phyloP scores from a whole-genome alignment of 1,140 invertebrate species.

The Oppia nitens region DNA sequence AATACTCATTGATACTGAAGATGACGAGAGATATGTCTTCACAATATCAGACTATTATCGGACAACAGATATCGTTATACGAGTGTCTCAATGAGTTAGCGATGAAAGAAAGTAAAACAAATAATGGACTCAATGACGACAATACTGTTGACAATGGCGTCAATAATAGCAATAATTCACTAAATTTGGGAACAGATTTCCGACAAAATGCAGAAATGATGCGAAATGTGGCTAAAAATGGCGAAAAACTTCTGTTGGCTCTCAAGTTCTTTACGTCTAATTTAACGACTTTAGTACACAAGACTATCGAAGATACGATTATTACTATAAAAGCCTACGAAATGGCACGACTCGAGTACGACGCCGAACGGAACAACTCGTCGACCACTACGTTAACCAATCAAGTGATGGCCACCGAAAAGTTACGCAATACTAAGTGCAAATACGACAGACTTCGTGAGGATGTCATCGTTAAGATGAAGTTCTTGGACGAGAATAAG shows the following conservation, averaged over 20 bases:
- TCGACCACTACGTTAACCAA: conserved; percentile 26
- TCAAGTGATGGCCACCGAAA: conserved; percentile 25
- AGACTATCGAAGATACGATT: conserved; percentile 90
- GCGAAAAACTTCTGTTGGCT: conserved; percentile 64
- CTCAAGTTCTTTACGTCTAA: conserved; percentile 91
- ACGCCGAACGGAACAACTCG: conserved; percentile 77
- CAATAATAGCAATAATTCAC: not conserved
- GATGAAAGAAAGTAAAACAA: conserved; percentile 9
- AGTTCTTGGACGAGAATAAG: conserved; percentile 89
- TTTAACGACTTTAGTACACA: conserved; percentile 83
- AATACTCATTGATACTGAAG: conserved; percentile 72
- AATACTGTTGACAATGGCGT: not conserved
- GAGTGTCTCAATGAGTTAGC: conserved; percentile 15
- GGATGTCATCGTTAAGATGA: conserved; percentile 86
- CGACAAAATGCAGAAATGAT: conserved; percentile 89
- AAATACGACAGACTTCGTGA: conserved; percentile 76
- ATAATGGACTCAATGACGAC: not conserved
- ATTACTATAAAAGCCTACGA: conserved; percentile 84
- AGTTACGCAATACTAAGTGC: conserved; percentile 25
- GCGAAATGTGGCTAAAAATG: conserved; percentile 78
- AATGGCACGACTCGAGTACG: conserved; percentile 81
- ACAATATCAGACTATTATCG: conserved; percentile 15
- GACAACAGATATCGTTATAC: conserved; percentile 10
- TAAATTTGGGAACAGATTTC: conserved; percentile 68
- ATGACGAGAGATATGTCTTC: conserved; percentile 42